A percentile compares a stretch with the other conserved stretches of the same genome.
phyloP scores from a whole-genome alignment of 92 coral and sea anemone species.

The Isaurus tuberculatus region DNA sequence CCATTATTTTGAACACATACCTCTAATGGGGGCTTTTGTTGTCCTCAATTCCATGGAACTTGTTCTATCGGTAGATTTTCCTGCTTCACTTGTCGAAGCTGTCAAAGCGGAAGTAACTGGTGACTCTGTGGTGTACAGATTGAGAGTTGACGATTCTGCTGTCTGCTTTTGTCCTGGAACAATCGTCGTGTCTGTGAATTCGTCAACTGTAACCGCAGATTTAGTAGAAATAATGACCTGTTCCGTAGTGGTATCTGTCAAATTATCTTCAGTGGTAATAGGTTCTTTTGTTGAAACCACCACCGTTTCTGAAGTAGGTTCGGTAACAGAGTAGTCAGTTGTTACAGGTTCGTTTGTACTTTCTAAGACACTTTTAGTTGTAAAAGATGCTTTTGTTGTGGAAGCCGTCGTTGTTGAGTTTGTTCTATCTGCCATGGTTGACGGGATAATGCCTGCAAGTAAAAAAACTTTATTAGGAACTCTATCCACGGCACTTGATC shows the following conservation, averaged over 20 bases:
- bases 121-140: slow-evolving; percentile 14
- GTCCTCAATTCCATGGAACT: slow-evolving; percentile 27
- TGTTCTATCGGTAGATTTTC: slow-evolving; percentile 16
- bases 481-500: neutral
- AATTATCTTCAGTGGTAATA: slow-evolving; percentile 7
- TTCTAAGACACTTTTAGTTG: neutral
- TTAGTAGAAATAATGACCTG: neutral
- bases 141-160: slow-evolving; percentile 10
- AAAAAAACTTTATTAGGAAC: neutral
- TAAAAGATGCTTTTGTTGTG: neutral
- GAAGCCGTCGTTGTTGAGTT: neutral
- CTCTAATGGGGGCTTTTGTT: slow-evolving; percentile 4
- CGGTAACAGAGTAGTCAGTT: neutral
- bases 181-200: too few species aligned
- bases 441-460: slow-evolving; percentile 16
- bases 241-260: slow-evolving; percentile 10
- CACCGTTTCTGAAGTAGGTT: neutral
- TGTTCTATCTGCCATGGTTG: slow-evolving; percentile 7
- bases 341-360: neutral
- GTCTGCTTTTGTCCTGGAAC: slow-evolving; percentile 23
- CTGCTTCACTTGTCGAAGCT: slow-evolving; percentile 28
- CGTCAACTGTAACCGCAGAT: slow-evolving; percentile 12
- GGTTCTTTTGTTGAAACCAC: neutral
- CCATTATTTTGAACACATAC: neutral
- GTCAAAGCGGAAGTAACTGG: slow-evolving; percentile 4